Evolutionary conservation across 2,113 vertebrate genomes (phyloP).

Genomic region (Podarcis cretensis): DNA sequence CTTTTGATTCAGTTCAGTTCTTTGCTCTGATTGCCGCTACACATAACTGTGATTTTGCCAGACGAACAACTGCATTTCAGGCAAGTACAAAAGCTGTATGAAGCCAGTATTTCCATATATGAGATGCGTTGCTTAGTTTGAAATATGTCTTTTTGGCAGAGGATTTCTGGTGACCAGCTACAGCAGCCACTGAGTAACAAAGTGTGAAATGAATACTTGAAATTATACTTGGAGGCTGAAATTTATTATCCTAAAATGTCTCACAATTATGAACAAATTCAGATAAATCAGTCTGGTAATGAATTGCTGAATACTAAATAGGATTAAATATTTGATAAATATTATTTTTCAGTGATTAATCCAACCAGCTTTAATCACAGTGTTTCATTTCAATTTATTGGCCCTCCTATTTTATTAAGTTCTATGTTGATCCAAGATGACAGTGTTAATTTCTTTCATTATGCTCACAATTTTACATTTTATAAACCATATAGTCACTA

Average conservation of each 20-base stretch:
- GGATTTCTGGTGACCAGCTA: constrained; percentile 23
- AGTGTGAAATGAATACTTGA: constrained; percentile 58
- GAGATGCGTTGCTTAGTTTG: not conserved
- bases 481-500: constrained; percentile 42
- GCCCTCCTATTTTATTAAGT: constrained; percentile 20
- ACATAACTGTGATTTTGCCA: constrained; percentile 6
- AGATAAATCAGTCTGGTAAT: constrained; percentile 13
- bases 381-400: constrained; percentile 51
- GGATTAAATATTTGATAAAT: constrained; percentile 1
- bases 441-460: constrained; percentile 45
- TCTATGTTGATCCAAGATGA: constrained; percentile 48
- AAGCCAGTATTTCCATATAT: not conserved
- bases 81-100: not conserved
- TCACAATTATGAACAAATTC: constrained; percentile 54
- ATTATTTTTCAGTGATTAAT: constrained; percentile 40
- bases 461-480: constrained; percentile 41
- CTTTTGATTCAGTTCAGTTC: constrained; percentile 5
- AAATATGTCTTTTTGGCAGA: constrained; percentile 47
- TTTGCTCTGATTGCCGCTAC: not conserved
- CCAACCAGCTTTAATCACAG: constrained; percentile 36
- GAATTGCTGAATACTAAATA: constrained; percentile 1
- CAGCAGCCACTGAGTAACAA: constrained; percentile 57
- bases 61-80: not conserved
- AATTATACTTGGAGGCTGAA: constrained; percentile 40
- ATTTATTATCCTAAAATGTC: constrained; percentile 48